A percentile compares a stretch with the other conserved stretches of the same genome.
phyloP scores from a whole-genome alignment of 2,797 vertebrate genomes.

The Falco concolor region DNA sequence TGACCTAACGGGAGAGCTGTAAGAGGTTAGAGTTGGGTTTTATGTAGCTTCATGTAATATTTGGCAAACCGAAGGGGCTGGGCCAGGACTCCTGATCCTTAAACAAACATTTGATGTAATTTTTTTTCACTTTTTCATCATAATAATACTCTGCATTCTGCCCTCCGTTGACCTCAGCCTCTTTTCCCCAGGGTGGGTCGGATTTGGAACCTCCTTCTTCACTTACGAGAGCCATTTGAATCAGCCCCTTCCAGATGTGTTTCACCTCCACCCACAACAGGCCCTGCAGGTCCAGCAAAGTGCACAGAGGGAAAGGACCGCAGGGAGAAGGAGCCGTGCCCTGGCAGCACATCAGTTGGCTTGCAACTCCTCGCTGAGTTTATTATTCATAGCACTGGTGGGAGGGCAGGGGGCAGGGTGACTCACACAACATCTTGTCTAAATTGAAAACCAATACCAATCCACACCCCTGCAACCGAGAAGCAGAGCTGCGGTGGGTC shows the following conservation, averaged over 20 bases:
- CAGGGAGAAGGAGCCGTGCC: constrained; percentile 64
- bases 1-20: constrained; percentile 75
- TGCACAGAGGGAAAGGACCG: constrained; percentile 9
- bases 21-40: constrained; percentile 75
- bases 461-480: constrained; percentile 36
- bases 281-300: constrained; percentile 65
- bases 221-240: constrained; percentile 61
- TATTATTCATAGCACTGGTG: constrained; percentile 73
- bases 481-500: constrained; percentile 41
- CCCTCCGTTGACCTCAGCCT: constrained; percentile 68
- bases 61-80: constrained; percentile 72
- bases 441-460: constrained; percentile 59
- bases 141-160: constrained; percentile 70
- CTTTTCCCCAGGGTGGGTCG: constrained; percentile 49
- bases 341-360: constrained; percentile 71
- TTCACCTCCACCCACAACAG: constrained; percentile 64
- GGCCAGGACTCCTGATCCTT: constrained; percentile 72
- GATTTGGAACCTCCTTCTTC: constrained; percentile 63
- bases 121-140: constrained; percentile 71
- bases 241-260: constrained; percentile 63
- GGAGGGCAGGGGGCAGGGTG: constrained; percentile 60
- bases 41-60: constrained; percentile 73
- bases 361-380: constrained; percentile 44
- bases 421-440: constrained; percentile 65
- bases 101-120: constrained; percentile 78